Evolutionary conservation across 2,113 vertebrate genomes (phyloP), one percentile per base, ranked within the genome.

Genomic region (Microcebus murinus): DNA sequence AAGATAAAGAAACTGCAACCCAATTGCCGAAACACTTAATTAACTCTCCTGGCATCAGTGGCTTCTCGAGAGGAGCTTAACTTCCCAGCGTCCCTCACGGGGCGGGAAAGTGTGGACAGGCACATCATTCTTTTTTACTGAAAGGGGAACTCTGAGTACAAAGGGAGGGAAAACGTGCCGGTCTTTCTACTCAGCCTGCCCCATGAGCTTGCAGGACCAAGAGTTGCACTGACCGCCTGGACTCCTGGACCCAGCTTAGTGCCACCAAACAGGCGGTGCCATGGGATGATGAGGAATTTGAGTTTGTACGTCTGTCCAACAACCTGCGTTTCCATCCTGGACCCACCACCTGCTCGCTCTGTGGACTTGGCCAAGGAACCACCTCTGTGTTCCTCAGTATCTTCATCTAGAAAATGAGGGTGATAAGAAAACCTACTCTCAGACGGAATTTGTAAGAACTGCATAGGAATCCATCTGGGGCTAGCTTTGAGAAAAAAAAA

Each of bases 1-100:
- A 25, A 90, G 87, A 96, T 91, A 82, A 95, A 95, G 77, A 86
- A n/a, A 48, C 61, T 6, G 42, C 80, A 91, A 15, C 23, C 80
- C 67, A 34, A 21, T 7, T 55, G 39, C 67, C 77, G 83, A 70
- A 17, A 79, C 34, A 3, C 59, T 71, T 86, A 27, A 57, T 45
- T 45, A 82, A 83, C 65, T 82, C 8, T 36, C 17, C 29, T 48
- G 48, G 85, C 39, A n/a, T 3, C 13, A 36, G 76, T 11, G 73
- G 65, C 57, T 84, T 70, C 57, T 39, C 77, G 20, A 34, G 59
- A 79, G 36, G 34, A 77, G 57, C 81, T 71, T 29, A 50, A 50
- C 67, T 61, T 8, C 21, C 79, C 11, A 13, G 42, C 12, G 4
- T 15, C 20, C 82, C 42, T 82, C 42, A 9, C 0, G 27, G 21